Evolutionary conservation across 2,888 invertebrate species (phyloP), one percentile per base, ranked within the genome.

Genomic region (Eupithecia abbreviata): DNA sequence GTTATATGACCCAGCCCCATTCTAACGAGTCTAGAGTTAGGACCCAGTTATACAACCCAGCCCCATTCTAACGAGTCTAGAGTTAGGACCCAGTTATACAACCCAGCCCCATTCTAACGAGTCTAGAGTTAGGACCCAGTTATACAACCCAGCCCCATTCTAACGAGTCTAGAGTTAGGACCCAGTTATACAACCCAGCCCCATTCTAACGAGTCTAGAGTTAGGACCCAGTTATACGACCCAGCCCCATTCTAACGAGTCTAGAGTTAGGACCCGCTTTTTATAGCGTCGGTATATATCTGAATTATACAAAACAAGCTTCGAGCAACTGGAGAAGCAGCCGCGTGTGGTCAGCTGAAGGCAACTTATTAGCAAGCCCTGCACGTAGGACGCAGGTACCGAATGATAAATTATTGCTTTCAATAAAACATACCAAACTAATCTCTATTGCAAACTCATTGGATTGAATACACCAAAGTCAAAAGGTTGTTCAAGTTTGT

Each of bases 401-500:
- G 30, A 30, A 62, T 62, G 10, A 62, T 62, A 62, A 62, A 62
- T 62, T 62, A 62, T 62, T 18, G 10, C 62, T 62, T 62, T 62
- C 30, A 62, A 62, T 62, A 62, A 62, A 62, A 62, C 62, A 30
- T 62, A 62, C 4, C 62, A 4, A 30, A 30, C 10, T 62, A 62
- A 62, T 62, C 30, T 62, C 62, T 30, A 62, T 62, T 62, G 62
- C 30, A 62, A 30, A 62, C 62, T n/a, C n/a, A 43, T n/a, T 43
- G 45, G 18, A 68, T 68, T 45, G 15, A 43, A 45, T 10, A 43
- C 10, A 43, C 43, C 10, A 68, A 45, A 45, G 67, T 68, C 18
- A 68, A 68, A 30, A 68, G 67, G 43, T 66, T 66, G 42, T 66
- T 42, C n/a, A 42, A 67, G 10, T 18, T 58, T 58, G 18, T 58